A percentile compares a stretch with the other conserved stretches of the same genome.
These are phyloP conservation scores for Polydrusus cervinus DNA, from an alignment of 2,888 invertebrate genomes.

Conservation along the genomic window DNA sequence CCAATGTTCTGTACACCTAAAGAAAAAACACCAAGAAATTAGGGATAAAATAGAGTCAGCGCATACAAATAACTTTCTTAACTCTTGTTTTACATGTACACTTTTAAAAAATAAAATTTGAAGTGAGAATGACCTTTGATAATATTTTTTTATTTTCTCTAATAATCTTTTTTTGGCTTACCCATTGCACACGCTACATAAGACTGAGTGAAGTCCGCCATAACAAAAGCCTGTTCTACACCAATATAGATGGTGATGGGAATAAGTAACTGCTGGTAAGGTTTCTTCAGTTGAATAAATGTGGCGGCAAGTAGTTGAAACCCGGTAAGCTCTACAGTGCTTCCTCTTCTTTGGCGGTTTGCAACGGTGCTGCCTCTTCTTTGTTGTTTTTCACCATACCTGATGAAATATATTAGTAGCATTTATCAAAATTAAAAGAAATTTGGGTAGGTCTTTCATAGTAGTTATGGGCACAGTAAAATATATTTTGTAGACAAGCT, in stretches of 20 bases:
- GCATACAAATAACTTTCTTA: no score
- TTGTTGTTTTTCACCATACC: constrained; percentile 88
- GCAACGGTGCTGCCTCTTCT: constrained; percentile 76
- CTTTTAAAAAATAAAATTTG: no score
- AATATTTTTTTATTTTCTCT: no score
- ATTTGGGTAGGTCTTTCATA: no score
- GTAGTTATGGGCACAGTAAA: no score
- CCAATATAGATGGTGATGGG: constrained; percentile 98
- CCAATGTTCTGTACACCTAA: constrained; percentile 86
- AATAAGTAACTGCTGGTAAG: constrained; percentile 92
- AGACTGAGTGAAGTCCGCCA: constrained; percentile 91
- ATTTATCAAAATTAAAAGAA: no score
- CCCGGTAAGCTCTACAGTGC: constrained; percentile 77
- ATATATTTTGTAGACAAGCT: no score
- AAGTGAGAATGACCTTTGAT: no score
- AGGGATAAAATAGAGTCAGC: no score
- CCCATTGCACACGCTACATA: constrained; percentile 84
- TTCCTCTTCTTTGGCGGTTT: constrained; percentile 61
- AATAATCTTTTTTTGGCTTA: constrained; percentile 63
- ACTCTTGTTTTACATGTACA: no score
- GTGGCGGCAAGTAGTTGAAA: constrained; percentile 91
- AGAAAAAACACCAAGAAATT: no score
- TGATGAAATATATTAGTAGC: constrained; percentile 64
- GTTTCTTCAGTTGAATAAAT: constrained; percentile 90
- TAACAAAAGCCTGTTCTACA: constrained; percentile 97